Conservation (phyloP, 2,113 vertebrate species). For the Motacilla tschutschensis region DNA sequence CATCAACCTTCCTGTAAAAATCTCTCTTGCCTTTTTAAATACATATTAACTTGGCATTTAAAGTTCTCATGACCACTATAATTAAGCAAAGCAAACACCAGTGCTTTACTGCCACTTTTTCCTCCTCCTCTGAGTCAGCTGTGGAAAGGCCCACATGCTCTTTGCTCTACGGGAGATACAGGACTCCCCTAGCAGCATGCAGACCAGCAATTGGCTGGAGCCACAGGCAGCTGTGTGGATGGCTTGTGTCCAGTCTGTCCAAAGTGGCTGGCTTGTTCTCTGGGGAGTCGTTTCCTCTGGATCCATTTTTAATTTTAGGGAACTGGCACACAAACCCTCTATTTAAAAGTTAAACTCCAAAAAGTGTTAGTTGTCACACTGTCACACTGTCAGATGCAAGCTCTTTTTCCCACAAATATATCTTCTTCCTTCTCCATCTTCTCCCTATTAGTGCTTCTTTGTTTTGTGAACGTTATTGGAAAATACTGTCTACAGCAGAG, state of each 20-base stretch:
- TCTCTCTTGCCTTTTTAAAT: not conserved
- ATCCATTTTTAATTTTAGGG: constrained; percentile 28
- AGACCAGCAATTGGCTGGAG: constrained; percentile 25
- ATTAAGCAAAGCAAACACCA: not conserved
- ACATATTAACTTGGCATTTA: not conserved
- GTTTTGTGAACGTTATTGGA: not conserved
- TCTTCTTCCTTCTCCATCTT: not conserved
- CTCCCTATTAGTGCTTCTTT: not conserved
- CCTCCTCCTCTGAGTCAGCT: not conserved
- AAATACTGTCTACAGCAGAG: not conserved
- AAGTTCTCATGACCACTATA: not conserved
- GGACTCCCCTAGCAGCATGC: not conserved
- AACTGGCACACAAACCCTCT: constrained; percentile 11
- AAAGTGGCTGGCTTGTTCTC: constrained; percentile 30
- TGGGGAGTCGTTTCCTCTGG: constrained; percentile 31
- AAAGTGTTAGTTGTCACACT: not conserved
- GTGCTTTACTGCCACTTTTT: not conserved
- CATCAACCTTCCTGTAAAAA: not conserved
- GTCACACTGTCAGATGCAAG: not conserved
- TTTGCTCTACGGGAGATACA: not conserved
- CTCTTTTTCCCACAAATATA: not conserved
- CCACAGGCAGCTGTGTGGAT: constrained; percentile 20
- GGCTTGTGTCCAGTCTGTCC: constrained; percentile 36
- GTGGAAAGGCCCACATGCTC: not conserved
- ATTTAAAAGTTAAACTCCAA: constrained; percentile 24